Evolutionary conservation across 1,140 invertebrate species (phyloP).

Genomic region (Ceratosolen fusciceps): DNA sequence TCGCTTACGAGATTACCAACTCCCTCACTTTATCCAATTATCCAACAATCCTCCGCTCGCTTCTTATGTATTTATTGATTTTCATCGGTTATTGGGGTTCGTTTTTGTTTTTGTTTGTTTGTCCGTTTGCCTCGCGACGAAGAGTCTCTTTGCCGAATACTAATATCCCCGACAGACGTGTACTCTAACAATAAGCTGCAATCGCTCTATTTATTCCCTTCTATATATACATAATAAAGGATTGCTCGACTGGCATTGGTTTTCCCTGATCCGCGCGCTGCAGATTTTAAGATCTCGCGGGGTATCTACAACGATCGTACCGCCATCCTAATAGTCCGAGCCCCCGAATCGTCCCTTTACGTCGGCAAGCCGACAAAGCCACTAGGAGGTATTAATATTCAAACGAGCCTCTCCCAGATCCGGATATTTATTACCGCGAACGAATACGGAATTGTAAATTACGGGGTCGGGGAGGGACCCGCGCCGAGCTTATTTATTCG

Average conservation of each 20-base stretch:
- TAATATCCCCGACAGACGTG: neutral
- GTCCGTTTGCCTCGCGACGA: neutral
- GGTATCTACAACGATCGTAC: too few relatives aligned
- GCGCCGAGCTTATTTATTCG: neutral
- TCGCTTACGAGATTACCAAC: slow-evolving; percentile 36
- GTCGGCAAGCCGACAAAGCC: too few relatives aligned
- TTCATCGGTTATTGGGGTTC: neutral
- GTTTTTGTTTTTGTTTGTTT: slow-evolving; percentile 8
- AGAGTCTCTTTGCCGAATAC: neutral
- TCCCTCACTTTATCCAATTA: slow-evolving; percentile 33
- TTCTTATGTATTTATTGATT: too few relatives aligned
- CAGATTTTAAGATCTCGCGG: too few relatives aligned
- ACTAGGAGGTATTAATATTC: slow-evolving; percentile 10
- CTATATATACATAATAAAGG: too few relatives aligned
- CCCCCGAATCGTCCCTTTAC: too few relatives aligned
- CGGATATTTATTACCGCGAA: neutral
- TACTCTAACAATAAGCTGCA: too few relatives aligned
- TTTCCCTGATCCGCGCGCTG: too few relatives aligned
- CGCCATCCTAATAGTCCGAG: too few relatives aligned
- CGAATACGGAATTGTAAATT: neutral
- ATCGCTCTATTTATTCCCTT: too few relatives aligned
- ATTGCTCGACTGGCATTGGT: too few relatives aligned
- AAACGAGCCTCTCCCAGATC: neutral
- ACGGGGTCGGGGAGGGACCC: neutral
- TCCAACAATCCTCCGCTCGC: too few relatives aligned